Base-by-base conservation (phyloP, 2,113 vertebrate genomes). In the Datnioides undecimradiatus region DNA sequence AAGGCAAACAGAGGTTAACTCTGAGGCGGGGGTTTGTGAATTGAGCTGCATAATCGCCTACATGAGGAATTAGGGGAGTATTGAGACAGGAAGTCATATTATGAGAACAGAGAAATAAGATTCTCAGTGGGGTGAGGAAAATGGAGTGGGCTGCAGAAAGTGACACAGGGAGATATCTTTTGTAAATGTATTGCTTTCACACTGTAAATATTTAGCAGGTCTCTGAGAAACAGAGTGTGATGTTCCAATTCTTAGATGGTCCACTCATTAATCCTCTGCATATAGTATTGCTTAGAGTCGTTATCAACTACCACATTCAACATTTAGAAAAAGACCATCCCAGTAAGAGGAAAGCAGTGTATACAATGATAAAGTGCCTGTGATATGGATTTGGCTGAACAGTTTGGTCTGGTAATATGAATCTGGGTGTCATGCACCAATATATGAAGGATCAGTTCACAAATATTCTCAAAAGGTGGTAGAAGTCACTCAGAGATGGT, bases 121-220 rank as follows among this genome's bases (percentile, higher is more conserved):
- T 46, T 59, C 21, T 78, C 51, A 43, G n/a, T 19, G 46, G 51
- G 33, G 46, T 71, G 43, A 81, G 27, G 23, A 60, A 74, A 77
- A 76, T 54, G 21, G 31, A 67, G 34, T 23, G 7, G 21, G 59
- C 13, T 55, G 43, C 21, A 55, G 33, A 67, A 31, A 48, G 73
- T 9, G 11, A 25, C 49, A 29, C 36, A 25, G 23, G 64, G 63
- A 73, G 51, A 41, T 31, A 40, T 68, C n/a, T 62, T 58, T 33
- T 51, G 29, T 40, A 73, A 74, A 75, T 52, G 54, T 60, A 43
- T 41, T 58, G 64, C 43, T 79, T 48, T 86, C 64, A 41, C 51
- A 62, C 40, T 21, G n/a, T 79, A 67, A 67, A 86, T 69, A 80
- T 77, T 73, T 51, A 70, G 59, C 51, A 51, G 14, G 14, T 54